A percentile compares a stretch with the other conserved stretches of the same genome.
phyloP scores from a whole-genome alignment of 1,140 invertebrate genomes.

The Tetragonula clypearis region DNA sequence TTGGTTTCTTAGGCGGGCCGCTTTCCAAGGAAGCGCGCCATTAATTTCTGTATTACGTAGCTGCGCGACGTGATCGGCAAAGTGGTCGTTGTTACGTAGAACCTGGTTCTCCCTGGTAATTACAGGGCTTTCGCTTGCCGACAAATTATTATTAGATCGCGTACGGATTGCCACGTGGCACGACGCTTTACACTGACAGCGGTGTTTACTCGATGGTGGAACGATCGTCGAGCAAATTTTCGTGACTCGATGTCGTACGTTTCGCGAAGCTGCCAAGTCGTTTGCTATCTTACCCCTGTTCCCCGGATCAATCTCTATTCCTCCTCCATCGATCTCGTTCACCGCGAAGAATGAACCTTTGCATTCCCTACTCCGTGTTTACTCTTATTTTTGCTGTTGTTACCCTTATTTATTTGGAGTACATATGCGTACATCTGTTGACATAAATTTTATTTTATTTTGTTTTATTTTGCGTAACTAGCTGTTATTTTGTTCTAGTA shows the following conservation, averaged over 20 bases:
- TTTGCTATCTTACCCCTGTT: slow-evolving; percentile 34
- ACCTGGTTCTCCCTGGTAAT: slow-evolving; percentile 44
- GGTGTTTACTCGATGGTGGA: not conserved
- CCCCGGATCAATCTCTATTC: not conserved
- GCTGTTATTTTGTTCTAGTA: too few relatives aligned
- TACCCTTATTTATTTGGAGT: not conserved
- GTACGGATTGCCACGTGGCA: slow-evolving; percentile 30
- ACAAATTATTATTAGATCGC: slow-evolving; percentile 65
- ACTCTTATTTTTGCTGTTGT: not conserved
- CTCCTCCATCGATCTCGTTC: slow-evolving; percentile 40
- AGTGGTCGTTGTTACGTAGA: slow-evolving; percentile 33
- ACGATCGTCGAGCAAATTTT: slow-evolving; percentile 35
- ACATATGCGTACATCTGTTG: too few relatives aligned
- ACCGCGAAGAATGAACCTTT: not conserved
- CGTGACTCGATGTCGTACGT: slow-evolving; percentile 54
- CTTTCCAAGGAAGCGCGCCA: slow-evolving; percentile 19
- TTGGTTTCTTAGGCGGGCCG: slow-evolving; percentile 7
- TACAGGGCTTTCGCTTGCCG: slow-evolving; percentile 63
- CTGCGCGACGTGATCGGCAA: not conserved
- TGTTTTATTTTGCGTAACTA: too few relatives aligned
- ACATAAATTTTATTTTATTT: too few relatives aligned
- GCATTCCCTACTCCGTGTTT: not conserved
- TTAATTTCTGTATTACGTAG: slow-evolving; percentile 45
- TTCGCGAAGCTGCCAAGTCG: slow-evolving; percentile 22
- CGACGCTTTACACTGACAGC: not conserved